These are phyloP conservation scores for Polydrusus tereticollis DNA, from an alignment of 2,888 invertebrate genomes.

Conservation along the genomic window DNA sequence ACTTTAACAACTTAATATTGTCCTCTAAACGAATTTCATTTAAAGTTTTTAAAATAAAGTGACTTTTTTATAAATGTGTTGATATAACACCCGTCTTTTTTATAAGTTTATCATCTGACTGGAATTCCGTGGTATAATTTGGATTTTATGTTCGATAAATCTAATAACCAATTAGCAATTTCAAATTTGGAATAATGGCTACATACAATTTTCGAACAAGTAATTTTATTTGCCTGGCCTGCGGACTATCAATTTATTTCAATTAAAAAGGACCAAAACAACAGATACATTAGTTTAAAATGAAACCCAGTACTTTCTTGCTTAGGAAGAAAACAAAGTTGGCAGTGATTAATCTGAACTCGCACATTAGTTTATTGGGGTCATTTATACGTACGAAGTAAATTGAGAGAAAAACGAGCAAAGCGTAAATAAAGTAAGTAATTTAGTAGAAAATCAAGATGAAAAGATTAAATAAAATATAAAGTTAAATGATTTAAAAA, in stretches of 20 bases:
- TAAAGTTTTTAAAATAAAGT: too few relatives aligned
- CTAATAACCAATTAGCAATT: neutral
- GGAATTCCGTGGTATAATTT: too few relatives aligned
- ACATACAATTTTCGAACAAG: neutral
- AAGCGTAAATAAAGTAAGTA: too few relatives aligned
- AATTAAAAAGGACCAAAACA: slow-evolving; percentile 21
- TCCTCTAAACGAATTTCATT: too few relatives aligned
- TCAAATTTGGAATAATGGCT: too few relatives aligned
- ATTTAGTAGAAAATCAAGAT: too few relatives aligned
- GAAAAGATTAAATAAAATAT: too few relatives aligned
- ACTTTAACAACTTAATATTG: too few relatives aligned
- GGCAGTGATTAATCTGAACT: slow-evolving; percentile 27
- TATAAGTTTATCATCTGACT: too few relatives aligned
- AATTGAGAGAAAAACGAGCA: slow-evolving; percentile 31
- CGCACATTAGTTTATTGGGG: slow-evolving; percentile 24
- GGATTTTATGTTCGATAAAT: neutral
- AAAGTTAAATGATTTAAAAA: too few relatives aligned
- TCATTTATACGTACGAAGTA: slow-evolving; percentile 38
- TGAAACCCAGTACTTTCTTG: slow-evolving; percentile 21
- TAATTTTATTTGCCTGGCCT: slow-evolving; percentile 4
- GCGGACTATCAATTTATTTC: slow-evolving; percentile 19
- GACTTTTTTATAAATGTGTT: too few relatives aligned
- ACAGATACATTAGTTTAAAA: slow-evolving; percentile 30
- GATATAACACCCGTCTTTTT: too few relatives aligned
- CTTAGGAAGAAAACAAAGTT: slow-evolving; percentile 19